A percentile compares a stretch with the other conserved stretches of the same genome.
phyloP scores from a whole-genome alignment of 2,113 vertebrate genomes.

The Pogona vitticeps region DNA sequence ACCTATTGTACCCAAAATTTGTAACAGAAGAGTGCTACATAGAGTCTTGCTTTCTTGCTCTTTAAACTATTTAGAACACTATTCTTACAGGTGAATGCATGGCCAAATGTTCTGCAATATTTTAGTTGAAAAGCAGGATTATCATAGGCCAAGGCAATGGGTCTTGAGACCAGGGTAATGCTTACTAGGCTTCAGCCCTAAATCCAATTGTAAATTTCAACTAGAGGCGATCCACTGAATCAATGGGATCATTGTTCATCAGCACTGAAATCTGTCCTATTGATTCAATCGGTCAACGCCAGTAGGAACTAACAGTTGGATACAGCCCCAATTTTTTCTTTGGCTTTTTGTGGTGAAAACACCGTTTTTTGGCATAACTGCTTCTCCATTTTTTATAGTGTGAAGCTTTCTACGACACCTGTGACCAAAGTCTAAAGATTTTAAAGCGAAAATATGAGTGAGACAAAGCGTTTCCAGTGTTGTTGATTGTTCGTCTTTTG shows the following conservation, averaged over 20 bases:
- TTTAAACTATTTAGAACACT: not conserved
- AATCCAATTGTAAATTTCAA: too few relatives aligned
- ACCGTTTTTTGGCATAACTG: conserved; percentile 41
- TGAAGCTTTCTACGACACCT: conserved; percentile 29
- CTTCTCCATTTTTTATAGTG: conserved; percentile 39
- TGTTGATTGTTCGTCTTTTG: not conserved
- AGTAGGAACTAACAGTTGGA: not conserved
- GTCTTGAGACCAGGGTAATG: too few relatives aligned
- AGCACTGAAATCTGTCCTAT: too few relatives aligned
- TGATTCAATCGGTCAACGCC: too few relatives aligned
- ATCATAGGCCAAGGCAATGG: too few relatives aligned
- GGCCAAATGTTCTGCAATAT: not conserved
- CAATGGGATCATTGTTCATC: too few relatives aligned
- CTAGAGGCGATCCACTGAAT: too few relatives aligned
- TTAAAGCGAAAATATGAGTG: conserved; percentile 39
- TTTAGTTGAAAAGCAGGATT: not conserved
- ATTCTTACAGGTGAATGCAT: not conserved
- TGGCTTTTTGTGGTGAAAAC: conserved; percentile 34
- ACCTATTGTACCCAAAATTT: not conserved
- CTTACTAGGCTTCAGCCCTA: too few relatives aligned
- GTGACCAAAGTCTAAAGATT: conserved; percentile 31
- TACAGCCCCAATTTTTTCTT: conserved; percentile 11
- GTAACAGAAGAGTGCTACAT: not conserved
- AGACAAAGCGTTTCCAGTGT: not conserved
- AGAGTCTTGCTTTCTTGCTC: not conserved